phyloP scores from a whole-genome alignment of 2,888 invertebrate genomes.

The Synanthedon tipuliformis region DNA sequence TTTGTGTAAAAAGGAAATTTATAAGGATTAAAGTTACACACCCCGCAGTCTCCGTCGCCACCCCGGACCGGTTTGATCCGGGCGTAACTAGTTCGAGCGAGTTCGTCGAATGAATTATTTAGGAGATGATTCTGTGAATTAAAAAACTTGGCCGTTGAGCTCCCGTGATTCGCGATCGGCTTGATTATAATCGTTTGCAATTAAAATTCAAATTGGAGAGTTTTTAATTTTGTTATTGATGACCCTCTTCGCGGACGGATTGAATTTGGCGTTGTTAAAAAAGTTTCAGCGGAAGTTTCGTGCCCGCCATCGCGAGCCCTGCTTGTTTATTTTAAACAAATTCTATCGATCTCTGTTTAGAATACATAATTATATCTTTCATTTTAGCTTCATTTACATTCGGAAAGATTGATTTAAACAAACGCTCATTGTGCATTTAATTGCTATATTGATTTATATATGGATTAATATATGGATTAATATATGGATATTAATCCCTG shows the following conservation, averaged over 20 bases:
- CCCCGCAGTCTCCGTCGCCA: constrained; percentile 27
- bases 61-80: constrained; percentile 30
- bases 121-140: constrained; percentile 48
- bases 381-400: neutral
- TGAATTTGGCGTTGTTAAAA: constrained; percentile 53
- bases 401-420: too few relatives aligned
- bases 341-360: neutral
- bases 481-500: too few relatives aligned
- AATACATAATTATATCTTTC: neutral
- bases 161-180: constrained; percentile 52
- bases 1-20: constrained; percentile 72
- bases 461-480: too few relatives aligned
- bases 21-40: constrained; percentile 69
- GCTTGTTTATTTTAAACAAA: constrained; percentile 34
- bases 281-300: constrained; percentile 42
- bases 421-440: too few relatives aligned
- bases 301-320: constrained; percentile 11
- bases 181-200: constrained; percentile 67
- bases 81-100: constrained; percentile 43
- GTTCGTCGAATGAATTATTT: constrained; percentile 55
- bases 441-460: too few relatives aligned
- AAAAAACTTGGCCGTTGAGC: constrained; percentile 39
- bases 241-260: constrained; percentile 51
- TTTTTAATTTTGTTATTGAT: constrained; percentile 70
- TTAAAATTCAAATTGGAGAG: constrained; percentile 68